A percentile compares a stretch with the other conserved stretches of the same genome.
Evolutionary conservation across 1,140 invertebrate species (phyloP).

Genomic region (Drosophila rufa): DNA sequence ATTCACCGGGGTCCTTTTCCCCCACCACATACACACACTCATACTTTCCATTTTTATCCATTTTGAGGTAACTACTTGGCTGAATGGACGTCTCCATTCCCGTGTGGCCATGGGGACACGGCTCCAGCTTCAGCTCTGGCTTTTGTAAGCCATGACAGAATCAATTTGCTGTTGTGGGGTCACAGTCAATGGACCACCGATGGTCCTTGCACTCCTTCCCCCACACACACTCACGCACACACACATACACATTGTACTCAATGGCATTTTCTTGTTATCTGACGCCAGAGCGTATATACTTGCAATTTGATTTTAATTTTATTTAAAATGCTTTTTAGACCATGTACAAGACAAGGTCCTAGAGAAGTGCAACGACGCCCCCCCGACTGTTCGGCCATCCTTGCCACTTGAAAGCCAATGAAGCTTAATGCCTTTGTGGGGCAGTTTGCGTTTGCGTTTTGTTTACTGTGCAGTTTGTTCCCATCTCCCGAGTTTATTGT

Average conservation of each 20-base stretch:
- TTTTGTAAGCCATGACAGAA: conserved; percentile 65
- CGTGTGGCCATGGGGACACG: conserved; percentile 30
- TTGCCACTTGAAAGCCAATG: conserved; percentile 63
- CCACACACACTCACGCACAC: conserved; percentile 10
- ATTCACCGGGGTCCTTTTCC: conserved; percentile 15
- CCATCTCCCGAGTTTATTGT: conserved; percentile 4
- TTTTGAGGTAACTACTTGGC: conserved; percentile 52
- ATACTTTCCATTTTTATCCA: conserved; percentile 28
- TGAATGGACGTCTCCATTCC: conserved; percentile 42
- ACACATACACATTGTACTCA: conserved; percentile 49
- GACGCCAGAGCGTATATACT: conserved; percentile 34
- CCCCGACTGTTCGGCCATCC: neutral
- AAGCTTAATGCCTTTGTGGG: conserved; percentile 66
- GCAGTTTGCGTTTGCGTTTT: conserved; percentile 49
- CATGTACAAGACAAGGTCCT: conserved; percentile 46
- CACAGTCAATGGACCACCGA: conserved; percentile 41
- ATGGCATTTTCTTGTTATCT: conserved; percentile 76
- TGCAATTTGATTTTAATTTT: conserved; percentile 81
- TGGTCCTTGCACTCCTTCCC: conserved; percentile 22
- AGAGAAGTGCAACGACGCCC: conserved; percentile 4
- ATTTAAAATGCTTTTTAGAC: conserved; percentile 80
- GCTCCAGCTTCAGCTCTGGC: conserved; percentile 28
- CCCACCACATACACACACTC: neutral
- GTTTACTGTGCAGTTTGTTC: conserved; percentile 27
- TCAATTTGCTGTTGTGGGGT: conserved; percentile 65